These are phyloP conservation scores for Trematocara variabile DNA, from an alignment of 2,113 vertebrate genomes.

Conservation along the genomic window DNA sequence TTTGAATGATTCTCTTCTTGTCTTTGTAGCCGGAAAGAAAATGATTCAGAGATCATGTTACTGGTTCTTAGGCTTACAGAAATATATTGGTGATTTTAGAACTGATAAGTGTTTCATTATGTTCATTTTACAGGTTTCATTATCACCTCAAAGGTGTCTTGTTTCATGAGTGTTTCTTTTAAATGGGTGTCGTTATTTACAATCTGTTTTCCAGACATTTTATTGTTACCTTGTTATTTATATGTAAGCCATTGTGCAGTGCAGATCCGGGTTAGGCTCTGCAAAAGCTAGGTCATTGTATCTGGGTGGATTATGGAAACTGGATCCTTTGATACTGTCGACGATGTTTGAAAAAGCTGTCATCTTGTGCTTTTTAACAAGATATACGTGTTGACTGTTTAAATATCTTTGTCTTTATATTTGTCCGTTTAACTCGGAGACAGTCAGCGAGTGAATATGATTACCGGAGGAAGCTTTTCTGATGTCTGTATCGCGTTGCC, in stretches of 20 bases:
- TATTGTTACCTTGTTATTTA: constrained; percentile 36
- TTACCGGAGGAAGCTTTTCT: constrained; percentile 33
- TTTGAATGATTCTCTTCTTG: constrained; percentile 12
- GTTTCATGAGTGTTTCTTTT: constrained; percentile 28
- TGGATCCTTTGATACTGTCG: constrained; percentile 34
- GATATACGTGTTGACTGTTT: constrained; percentile 45
- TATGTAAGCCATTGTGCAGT: not conserved
- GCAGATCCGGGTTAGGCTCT: constrained; percentile 7
- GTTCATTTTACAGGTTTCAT: constrained; percentile 28
- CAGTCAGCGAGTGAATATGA: constrained; percentile 27
- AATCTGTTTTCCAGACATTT: constrained; percentile 56
- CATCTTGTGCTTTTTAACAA: constrained; percentile 53
- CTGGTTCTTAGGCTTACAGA: not conserved
- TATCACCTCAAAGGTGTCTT: not conserved
- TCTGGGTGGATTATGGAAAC: constrained; percentile 41
- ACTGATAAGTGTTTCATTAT: constrained; percentile 26
- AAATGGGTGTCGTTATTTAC: constrained; percentile 33
- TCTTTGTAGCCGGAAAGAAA: constrained; percentile 17
- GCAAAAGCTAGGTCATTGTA: constrained; percentile 36
- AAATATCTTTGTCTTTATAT: constrained; percentile 52
- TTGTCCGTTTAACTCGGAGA: constrained; percentile 25
- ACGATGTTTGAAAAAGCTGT: constrained; percentile 21
- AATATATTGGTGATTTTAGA: constrained; percentile 13
- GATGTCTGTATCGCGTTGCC: constrained; percentile 55
- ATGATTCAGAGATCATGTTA: constrained; percentile 22